Evolutionary conservation across 2,797 vertebrate genomes (phyloP), one percentile per base, ranked within the genome.

Genomic region (Phalanger gymnotis): DNA sequence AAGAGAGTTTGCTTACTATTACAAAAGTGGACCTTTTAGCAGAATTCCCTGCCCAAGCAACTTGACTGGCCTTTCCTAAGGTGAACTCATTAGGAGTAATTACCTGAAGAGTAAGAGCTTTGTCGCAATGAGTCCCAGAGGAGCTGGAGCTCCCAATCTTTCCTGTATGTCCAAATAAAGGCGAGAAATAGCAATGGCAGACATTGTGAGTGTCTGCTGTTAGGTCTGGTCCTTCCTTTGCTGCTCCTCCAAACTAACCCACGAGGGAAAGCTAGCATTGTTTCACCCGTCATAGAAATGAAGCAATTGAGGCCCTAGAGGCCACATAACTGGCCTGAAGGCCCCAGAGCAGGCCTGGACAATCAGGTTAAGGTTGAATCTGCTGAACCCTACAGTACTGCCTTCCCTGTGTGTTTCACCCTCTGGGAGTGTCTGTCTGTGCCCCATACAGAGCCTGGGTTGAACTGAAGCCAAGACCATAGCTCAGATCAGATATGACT

Each of bases 81-180:
- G 22, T 34, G 53, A n/a, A 89, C 53, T 53, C 93, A 10, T 54
- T 9, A 19, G 81, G 53, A 55, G 19, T 19, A 34, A 90, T 34
- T 19, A 90, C 52, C 28, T 90, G 5, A 53, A 90, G 52, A 87
- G 11, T 53, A 56, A 90, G 34, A 25, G 92, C 92, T 96, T 94
- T 89, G 92, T 47, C 30, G 91, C 31, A 56, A 4, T 0, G 54
- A 91, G 61, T 81, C 90, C 55, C 90, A 95, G 92, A 19, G 93
- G 13, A 90, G 34, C 90, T 57, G 54, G 31, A 90, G 90, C 28
- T 54, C 52, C 90, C 90, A 53, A 25, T 90, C 81, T 47, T 56
- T 55, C 40, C 2, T 1, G 92, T 54, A 91, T 47, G n/a, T 51
- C 53, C 73, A 1, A 16, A 93, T 40, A 58, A 95, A 90, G 55